Evolutionary conservation across 92 coral and sea anemone species (phyloP), one percentile per base, ranked within the genome.

Genomic region (Montipora capitata): DNA sequence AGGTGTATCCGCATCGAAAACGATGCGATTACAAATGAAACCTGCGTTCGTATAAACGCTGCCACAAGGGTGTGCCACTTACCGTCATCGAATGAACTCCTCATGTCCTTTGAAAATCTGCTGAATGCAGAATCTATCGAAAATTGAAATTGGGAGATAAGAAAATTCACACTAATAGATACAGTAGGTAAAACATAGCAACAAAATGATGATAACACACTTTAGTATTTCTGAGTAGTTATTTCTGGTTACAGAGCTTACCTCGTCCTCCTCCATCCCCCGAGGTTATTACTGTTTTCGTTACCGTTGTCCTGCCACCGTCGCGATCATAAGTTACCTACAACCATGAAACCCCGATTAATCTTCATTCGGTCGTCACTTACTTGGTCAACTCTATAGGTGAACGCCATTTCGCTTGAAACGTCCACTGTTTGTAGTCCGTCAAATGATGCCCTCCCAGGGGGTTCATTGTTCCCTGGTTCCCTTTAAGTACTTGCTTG

Each of bases 291-390:
- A 79, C 43, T 39, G 92, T 92, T 79, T 76, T 89, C 9, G 95
- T 92, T 42, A 92, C 95, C 17, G 95, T 92, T 40, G 70, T 92
- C 40, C 81, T 91, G 78, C 68, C 87, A 40, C 90, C 90, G 38
- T 91, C 93, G 5, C 85, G 87, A 70, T 85, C 85, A 41, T 89
- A 84, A 10, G 95, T 92, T 11, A 85, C 89, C 95, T 92, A 49
- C 61, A 84, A 45, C 17, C 15, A 12, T 8, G 15, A 10, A 35
- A 10, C n/a, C 10, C 43, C 3, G 35, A 27, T 27, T 27, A 27
- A 27, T 27, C 35, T 27, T 27, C 0, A 27, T 27, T 27, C 35
- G 35, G 35, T 27, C 35, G 35, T 27, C 35, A 27, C 2, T 27
- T 27, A 27, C 35, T 27, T 27, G 35, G 35, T 27, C 35, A 27